Conservation (phyloP, 2,888 invertebrate genomes). For the Drosophila anceps region DNA sequence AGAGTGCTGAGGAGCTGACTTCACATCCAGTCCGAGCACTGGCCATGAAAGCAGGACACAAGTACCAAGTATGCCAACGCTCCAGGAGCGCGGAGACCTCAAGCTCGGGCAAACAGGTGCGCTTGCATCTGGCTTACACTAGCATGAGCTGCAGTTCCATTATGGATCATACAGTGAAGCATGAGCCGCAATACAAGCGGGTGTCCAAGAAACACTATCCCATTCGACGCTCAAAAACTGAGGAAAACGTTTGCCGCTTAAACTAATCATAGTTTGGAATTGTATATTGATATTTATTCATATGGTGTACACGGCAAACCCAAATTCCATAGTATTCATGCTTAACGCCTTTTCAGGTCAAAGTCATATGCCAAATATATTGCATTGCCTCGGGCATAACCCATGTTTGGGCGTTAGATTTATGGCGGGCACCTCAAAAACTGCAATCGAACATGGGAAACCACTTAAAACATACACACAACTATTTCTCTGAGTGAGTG, state of each 20-base stretch:
- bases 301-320: slow-evolving; percentile 34
- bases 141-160: slow-evolving; percentile 22
- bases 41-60: neutral
- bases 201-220: neutral
- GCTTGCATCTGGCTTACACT: slow-evolving; percentile 22
- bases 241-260: slow-evolving; percentile 22
- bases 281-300: slow-evolving; percentile 15
- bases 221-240: slow-evolving; percentile 1
- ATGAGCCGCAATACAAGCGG: neutral
- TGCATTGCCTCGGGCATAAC: slow-evolving; percentile 38
- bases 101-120: slow-evolving; percentile 2
- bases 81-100: slow-evolving; percentile 13
- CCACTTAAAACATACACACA: slow-evolving; percentile 60
- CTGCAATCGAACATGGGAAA: slow-evolving; percentile 78
- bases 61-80: slow-evolving; percentile 6
- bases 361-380: slow-evolving; percentile 41
- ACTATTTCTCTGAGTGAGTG: neutral
- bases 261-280: slow-evolving; percentile 20
- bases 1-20: neutral
- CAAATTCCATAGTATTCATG: slow-evolving; percentile 36
- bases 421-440: slow-evolving; percentile 64
- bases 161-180: slow-evolving; percentile 3
- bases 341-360: slow-evolving; percentile 37
- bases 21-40: neutral
- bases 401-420: slow-evolving; percentile 61